Base-by-base conservation (phyloP, 2,797 vertebrate genomes). In the Gymnothorax reevesii region DNA sequence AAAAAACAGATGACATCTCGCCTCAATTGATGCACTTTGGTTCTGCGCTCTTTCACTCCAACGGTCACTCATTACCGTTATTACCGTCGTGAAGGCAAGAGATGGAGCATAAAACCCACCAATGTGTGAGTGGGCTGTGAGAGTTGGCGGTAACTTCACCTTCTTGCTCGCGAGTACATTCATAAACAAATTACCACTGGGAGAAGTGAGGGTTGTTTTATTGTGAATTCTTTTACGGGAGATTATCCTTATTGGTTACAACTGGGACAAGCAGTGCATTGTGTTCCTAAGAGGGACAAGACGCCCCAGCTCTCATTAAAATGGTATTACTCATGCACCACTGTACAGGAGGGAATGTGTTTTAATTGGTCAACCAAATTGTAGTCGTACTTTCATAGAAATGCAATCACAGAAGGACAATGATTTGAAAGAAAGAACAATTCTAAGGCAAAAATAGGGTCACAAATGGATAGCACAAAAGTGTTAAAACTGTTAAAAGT, bases 231-330 rank as follows among this genome's bases (percentile, higher is more conserved):
- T 62, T 42, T 12, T 25, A 52, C 55, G 57, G 22, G 83, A 75
- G 87, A 86, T 88, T 73, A 85, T 84, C 73, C 64, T 84, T 83
- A 62, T 20, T 83, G 57, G 83, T 83, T 75, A 73, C 87, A 86
- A 33, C 0, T 62, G 86, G 85, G 3, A 91, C 88, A 92, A 89
- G 79, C 3, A 57, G 69, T 27, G 82, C 89, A 87, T 86, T 91
- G 88, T 90, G 83, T 88, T 88, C 83, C 69, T 69, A 80, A 82
- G 84, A 86, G 84, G 3, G 27, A 80, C 57, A n/a, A 71, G 84
- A 22, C 83, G 86, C 71, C 79, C 10, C 12, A 33, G 57, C 33
- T 87, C 86, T 91, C 90, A 90, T 91, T 90, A 92, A 83, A 88
- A 66, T n/a, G 42, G 79, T 22, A 57, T 91, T 87, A 89, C 85